A percentile compares a stretch with the other conserved stretches of the same genome.
These are phyloP conservation scores for Margarornis squamiger DNA, from an alignment of 2,797 vertebrate species.

Conservation along the genomic window DNA sequence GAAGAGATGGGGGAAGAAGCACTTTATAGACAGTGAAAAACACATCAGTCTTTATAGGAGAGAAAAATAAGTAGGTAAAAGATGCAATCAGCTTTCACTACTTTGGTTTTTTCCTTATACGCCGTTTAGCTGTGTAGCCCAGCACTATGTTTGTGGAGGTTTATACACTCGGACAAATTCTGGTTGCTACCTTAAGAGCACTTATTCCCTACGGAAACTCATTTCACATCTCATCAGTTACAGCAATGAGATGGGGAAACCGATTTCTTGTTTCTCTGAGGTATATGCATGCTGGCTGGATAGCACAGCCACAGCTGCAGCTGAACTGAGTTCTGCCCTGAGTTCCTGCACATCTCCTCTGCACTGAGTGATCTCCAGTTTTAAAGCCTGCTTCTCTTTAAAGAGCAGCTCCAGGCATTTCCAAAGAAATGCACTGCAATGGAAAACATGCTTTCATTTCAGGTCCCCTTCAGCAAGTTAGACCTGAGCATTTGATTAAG, in stretches of 20 bases:
- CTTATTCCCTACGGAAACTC: constrained; percentile 42
- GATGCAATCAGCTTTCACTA: neutral
- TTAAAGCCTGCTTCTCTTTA: neutral
- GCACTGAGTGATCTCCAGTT: neutral
- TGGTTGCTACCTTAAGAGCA: constrained; percentile 38
- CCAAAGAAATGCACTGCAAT: neutral
- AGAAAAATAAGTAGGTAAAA: neutral
- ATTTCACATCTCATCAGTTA: constrained; percentile 71
- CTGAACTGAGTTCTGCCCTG: neutral
- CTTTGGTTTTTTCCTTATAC: neutral
- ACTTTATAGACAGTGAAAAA: neutral
- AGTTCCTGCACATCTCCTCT: neutral
- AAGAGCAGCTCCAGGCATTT: neutral
- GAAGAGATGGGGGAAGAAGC: neutral
- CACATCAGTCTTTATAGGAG: neutral
- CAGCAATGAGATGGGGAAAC: constrained; percentile 13
- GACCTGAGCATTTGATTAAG: neutral
- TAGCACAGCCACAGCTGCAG: neutral
- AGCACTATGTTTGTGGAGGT: neutral
- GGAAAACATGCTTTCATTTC: neutral
- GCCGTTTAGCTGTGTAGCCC: neutral
- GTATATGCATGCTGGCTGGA: neutral
- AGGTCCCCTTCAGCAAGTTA: neutral
- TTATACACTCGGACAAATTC: constrained; percentile 34
- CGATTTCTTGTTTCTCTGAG: constrained; percentile 28